Percentiles rank a stretch among this genome's conserved stretches.
Evolutionary conservation across 2,888 invertebrate genomes (phyloP).

Genomic region (Incurvaria masculella): DNA sequence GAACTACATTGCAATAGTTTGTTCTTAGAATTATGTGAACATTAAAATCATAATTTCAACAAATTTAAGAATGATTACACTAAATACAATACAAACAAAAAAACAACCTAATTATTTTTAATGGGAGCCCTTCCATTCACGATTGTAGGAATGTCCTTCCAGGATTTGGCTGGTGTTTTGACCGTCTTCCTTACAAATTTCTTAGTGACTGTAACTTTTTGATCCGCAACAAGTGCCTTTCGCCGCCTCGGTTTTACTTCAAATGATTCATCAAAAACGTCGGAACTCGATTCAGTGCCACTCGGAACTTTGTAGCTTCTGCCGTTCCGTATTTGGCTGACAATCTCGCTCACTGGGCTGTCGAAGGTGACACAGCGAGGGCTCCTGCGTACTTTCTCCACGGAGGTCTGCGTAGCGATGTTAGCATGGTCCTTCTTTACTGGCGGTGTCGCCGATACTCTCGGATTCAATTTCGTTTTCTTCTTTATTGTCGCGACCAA

Average conservation of each 20-base stretch:
- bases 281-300: constrained; percentile 29
- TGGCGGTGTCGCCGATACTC: constrained; percentile 32
- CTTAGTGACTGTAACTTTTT: constrained; percentile 31
- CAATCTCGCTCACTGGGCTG: constrained; percentile 35
- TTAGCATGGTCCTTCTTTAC: constrained; percentile 37
- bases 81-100: constrained; percentile 1
- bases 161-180: constrained; percentile 31
- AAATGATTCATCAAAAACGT: constrained; percentile 47
- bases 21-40: constrained; percentile 13
- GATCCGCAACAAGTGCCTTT: constrained; percentile 31
- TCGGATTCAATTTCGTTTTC: constrained; percentile 32
- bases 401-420: constrained; percentile 43
- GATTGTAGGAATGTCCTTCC: constrained; percentile 36
- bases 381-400: constrained; percentile 26
- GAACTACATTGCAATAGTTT: too few species aligned
- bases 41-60: neutral
- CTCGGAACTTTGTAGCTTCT: constrained; percentile 18
- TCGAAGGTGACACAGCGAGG: constrained; percentile 39
- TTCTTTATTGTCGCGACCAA: constrained; percentile 34
- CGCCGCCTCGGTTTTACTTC: constrained; percentile 35
- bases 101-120: constrained; percentile 21
- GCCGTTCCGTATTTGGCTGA: constrained; percentile 21
- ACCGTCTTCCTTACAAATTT: constrained; percentile 33
- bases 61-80: neutral
- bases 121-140: constrained; percentile 39